These are phyloP conservation scores for Ctenomys sociabilis DNA, from an alignment of 2,113 vertebrate genomes.

Conservation along the genomic window DNA sequence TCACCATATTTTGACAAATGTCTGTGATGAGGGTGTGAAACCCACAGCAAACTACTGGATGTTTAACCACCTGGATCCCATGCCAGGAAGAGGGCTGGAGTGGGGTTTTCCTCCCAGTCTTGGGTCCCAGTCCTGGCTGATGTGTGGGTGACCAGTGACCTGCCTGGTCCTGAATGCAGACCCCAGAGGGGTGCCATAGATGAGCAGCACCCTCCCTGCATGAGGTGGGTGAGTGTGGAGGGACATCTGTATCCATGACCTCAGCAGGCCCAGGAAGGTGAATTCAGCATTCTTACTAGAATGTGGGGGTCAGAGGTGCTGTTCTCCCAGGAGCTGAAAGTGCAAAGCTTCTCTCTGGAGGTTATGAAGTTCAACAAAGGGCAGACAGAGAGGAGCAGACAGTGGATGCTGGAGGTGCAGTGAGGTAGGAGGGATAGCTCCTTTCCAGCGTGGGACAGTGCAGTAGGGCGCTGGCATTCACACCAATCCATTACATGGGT, in stretches of 20 bases:
- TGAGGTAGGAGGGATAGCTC: no score
- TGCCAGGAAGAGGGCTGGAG: no score
- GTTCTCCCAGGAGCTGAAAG: neutral
- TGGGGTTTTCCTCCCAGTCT: neutral
- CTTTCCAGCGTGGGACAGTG: neutral
- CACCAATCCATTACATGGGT: neutral
- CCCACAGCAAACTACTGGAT: neutral
- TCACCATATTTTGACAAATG: neutral
- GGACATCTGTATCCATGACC: neutral
- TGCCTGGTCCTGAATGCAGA: neutral
- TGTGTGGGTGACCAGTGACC: rapidly evolving
- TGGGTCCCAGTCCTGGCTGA: neutral
- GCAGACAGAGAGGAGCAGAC: neutral
- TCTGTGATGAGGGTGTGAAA: neutral
- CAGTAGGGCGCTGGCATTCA: neutral
- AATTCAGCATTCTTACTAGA: rapidly evolving
- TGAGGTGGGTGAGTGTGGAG: rapidly evolving
- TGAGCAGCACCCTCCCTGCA: no score
- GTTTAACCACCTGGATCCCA: rapidly evolving
- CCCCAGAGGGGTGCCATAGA: rapidly evolving
- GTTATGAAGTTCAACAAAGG: neutral
- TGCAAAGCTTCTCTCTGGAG: neutral
- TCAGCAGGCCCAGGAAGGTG: no score
- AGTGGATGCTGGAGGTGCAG: neutral
- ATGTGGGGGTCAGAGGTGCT: neutral